Percentiles rank a stretch among this genome's conserved stretches.
Conservation (phyloP, 1,140 invertebrate species). For the Calephelis nemesis region DNA sequence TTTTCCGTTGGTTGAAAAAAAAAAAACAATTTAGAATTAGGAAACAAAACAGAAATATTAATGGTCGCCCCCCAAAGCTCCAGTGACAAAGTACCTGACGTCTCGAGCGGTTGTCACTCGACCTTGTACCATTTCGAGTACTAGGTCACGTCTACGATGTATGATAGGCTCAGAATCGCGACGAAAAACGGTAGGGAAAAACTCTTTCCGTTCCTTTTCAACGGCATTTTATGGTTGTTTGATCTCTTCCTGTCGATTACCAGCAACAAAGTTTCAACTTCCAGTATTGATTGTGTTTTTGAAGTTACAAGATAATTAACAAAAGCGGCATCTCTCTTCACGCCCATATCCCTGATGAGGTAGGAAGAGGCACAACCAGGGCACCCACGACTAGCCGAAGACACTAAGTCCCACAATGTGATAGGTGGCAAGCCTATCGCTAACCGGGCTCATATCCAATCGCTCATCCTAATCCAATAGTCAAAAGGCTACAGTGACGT, state of each 20-base stretch:
- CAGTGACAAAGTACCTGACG: neutral
- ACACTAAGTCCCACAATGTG: too few species aligned
- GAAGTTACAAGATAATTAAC: too few species aligned
- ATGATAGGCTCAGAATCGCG: slow-evolving; percentile 1
- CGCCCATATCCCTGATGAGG: too few species aligned
- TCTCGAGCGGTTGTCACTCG: neutral
- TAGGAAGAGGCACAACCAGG: too few species aligned
- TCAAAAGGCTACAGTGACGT: too few species aligned
- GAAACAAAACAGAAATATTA: slow-evolving; percentile 1
- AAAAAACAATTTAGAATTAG: neutral
- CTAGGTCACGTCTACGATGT: neutral
- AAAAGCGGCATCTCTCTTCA: too few species aligned
- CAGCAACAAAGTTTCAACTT: neutral
- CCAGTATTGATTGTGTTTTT: too few species aligned
- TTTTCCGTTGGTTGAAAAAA: too few species aligned
- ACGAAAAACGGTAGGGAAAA: neutral
- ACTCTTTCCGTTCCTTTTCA: neutral
- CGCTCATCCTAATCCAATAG: too few species aligned
- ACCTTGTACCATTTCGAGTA: slow-evolving; percentile 9
- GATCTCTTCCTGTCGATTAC: neutral
- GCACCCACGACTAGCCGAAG: too few species aligned
- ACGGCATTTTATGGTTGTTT: slow-evolving; percentile 4
- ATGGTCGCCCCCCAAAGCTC: neutral
- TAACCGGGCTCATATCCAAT: too few species aligned
- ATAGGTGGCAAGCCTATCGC: too few species aligned